Evolutionary conservation across 1,140 invertebrate genomes (phyloP), one percentile per base, ranked within the genome.

Genomic region (Zaprionus camerounensis): DNA sequence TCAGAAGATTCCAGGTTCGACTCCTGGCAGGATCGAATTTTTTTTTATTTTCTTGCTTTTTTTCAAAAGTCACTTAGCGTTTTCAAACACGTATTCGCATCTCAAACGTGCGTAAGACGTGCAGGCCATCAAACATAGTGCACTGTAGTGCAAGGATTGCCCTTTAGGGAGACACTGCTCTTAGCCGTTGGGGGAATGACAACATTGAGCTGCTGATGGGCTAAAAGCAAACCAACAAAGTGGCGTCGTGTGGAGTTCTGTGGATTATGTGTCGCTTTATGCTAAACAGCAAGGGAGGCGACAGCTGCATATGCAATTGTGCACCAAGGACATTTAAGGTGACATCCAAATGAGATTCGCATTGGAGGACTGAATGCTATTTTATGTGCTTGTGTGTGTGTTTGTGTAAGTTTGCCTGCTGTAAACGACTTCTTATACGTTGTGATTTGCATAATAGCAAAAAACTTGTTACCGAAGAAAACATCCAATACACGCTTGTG

Each of bases 1-100:
- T 95, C 95, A 95, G 94, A 95, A 95, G 95, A 95, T 95, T 95
- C 94, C 94, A 95, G 94, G 95, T 95, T 95, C 94, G 94, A 95
- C 94, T 95, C 95, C 94, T 95, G 94, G 94, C 95, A 94, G 94
- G 94, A 94, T 95, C 94, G 94, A 9, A 46, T 44, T 55, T 56
- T 58, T 34, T 34, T 56, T 12, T 5, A 0, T 44, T 57, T 57
- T 57, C 5, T 2, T 15, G 3, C 1, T 20, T 46, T 17, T 56
- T 56, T 15, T 55, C n/a, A 15, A 46, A 11, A 56, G 26, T 1
- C 41, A n/a, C 6, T 24, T 13, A 51, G 11, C 9, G 24, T 0
- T 41, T n/a, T 24, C 5, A 24, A 22, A 24, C 41, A 46, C 41
- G 41, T 46, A 17, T 7, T 7, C n/a, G n/a, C 41, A 46, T 46